phyloP scores from a whole-genome alignment of 1,140 invertebrate genomes.

The Apocrypta bakeri region DNA sequence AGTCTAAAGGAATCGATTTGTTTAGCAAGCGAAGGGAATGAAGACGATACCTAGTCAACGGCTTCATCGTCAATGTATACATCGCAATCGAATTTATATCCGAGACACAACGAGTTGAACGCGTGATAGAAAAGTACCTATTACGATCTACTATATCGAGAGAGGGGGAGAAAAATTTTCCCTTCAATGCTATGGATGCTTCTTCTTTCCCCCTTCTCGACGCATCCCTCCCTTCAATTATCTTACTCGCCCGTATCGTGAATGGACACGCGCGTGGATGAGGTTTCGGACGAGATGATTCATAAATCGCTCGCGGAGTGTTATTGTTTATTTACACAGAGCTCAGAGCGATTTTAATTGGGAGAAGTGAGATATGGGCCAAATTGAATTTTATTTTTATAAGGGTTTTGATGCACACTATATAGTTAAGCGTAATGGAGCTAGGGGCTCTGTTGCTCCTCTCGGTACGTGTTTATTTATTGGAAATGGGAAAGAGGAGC shows the following conservation, averaged over 20 bases:
- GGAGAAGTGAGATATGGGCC: background rate
- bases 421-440: background rate
- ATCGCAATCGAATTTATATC: background rate
- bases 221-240: background rate
- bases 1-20: background rate
- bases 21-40: background rate
- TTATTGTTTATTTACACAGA: slow-evolving; percentile 12
- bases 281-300: background rate
- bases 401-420: background rate
- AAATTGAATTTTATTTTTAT: background rate
- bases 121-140: slow-evolving; percentile 3
- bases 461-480: background rate
- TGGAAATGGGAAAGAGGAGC: background rate
- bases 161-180: background rate
- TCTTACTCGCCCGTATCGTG: background rate
- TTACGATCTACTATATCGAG: too few species aligned
- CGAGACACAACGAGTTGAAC: background rate
- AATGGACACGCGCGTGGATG: background rate
- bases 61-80: background rate
- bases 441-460: background rate
- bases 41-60: background rate
- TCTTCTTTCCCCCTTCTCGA: background rate
- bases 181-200: background rate
- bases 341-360: background rate
- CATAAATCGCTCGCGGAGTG: background rate